Percentiles rank a stretch among this genome's conserved stretches.
These are phyloP conservation scores for Aspidapion aeneum DNA, from an alignment of 2,888 invertebrate species.

Conservation along the genomic window DNA sequence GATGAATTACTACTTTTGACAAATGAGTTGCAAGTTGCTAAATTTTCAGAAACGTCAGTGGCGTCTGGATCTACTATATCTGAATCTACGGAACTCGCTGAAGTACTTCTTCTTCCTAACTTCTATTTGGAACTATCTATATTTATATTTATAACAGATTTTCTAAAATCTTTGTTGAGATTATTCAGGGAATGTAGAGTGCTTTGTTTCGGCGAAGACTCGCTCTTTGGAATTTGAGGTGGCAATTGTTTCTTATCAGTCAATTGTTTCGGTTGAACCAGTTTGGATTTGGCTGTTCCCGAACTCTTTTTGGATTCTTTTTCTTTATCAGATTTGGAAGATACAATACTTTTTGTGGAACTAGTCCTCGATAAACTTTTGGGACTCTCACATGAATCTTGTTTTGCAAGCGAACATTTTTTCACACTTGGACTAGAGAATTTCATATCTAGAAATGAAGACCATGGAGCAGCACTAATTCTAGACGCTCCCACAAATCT, in stretches of 20 bases:
- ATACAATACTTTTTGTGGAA: conserved; percentile 47
- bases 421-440: conserved; percentile 45
- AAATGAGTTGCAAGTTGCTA: conserved; percentile 40
- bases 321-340: conserved; percentile 32
- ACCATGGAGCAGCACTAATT: conserved; percentile 58
- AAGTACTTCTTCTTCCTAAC: conserved; percentile 48
- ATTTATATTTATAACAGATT: conserved; percentile 68
- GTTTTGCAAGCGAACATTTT: conserved; percentile 23
- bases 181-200: conserved; percentile 46
- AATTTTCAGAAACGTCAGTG: conserved; percentile 43
- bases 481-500: conserved; percentile 59
- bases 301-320: conserved; percentile 34
- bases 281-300: conserved; percentile 32
- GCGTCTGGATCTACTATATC: conserved; percentile 49
- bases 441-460: conserved; percentile 56
- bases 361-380: conserved; percentile 47
- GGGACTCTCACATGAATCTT: conserved; percentile 42
- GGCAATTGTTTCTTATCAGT: conserved; percentile 38
- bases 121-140: conserved; percentile 45
- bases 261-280: conserved; percentile 35
- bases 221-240: conserved; percentile 52
- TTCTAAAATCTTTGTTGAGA: conserved; percentile 70
- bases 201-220: conserved; percentile 36
- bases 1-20: conserved; percentile 33
- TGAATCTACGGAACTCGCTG: conserved; percentile 50